Conservation (phyloP, 2,113 vertebrate species). For the Corythornis madagascariensis region DNA sequence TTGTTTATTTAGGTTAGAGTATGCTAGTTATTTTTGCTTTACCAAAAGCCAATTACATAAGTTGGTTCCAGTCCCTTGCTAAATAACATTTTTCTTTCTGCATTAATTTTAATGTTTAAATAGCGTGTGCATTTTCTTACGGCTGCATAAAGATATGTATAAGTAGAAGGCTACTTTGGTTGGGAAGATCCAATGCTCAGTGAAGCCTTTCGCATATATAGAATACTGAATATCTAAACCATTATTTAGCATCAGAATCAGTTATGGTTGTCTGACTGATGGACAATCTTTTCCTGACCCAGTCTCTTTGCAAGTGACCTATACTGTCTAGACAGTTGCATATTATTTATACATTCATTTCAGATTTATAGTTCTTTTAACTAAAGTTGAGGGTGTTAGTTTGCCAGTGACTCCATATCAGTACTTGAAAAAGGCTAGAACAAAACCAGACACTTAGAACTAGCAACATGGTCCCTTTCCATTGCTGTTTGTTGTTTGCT, state of each 20-base stretch:
- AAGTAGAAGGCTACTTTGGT: slow-evolving; percentile 84
- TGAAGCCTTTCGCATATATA: slow-evolving; percentile 98
- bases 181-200: slow-evolving; percentile 90
- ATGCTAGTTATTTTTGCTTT: slow-evolving; percentile 69
- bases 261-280: slow-evolving; percentile 99
- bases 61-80: slow-evolving; percentile 67
- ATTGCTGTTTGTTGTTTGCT: background rate
- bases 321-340: slow-evolving; percentile 94
- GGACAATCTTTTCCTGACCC: slow-evolving; percentile 98
- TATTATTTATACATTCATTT: slow-evolving; percentile 95
- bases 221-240: slow-evolving; percentile 96
- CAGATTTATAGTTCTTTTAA: slow-evolving; percentile 76
- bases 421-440: slow-evolving; percentile 19
- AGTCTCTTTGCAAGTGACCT: slow-evolving; percentile 95
- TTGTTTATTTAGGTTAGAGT: slow-evolving; percentile 1
- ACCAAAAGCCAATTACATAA: slow-evolving; percentile 66
- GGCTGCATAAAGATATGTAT: slow-evolving; percentile 84
- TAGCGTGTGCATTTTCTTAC: slow-evolving; percentile 80
- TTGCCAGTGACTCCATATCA: slow-evolving; percentile 47
- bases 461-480: background rate
- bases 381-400: slow-evolving; percentile 71
- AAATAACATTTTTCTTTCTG: slow-evolving; percentile 61
- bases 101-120: slow-evolving; percentile 84
- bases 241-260: slow-evolving; percentile 99
- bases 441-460: background rate